These are phyloP conservation scores for Heteromurus nitidus DNA, from an alignment of 2,888 invertebrate species.

Conservation along the genomic window DNA sequence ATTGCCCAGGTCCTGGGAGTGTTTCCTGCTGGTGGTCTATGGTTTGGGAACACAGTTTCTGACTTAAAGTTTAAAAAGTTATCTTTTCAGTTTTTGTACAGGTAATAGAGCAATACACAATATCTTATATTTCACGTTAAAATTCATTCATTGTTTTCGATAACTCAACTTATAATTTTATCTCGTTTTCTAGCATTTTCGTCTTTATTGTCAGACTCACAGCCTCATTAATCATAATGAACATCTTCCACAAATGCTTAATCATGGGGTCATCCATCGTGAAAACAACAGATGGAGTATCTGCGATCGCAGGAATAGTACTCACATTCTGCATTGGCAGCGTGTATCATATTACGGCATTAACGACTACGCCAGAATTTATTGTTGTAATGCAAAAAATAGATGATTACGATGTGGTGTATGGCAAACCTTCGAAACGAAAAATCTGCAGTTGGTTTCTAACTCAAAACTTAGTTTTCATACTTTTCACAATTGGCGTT, in stretches of 20 bases:
- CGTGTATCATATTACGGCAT: conserved; percentile 9
- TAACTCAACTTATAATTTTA: neutral
- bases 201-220: neutral
- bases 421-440: neutral
- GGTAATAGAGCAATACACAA: conserved; percentile 10
- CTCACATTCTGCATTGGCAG: conserved; percentile 22
- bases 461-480: conserved; percentile 1
- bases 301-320: neutral
- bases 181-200: neutral
- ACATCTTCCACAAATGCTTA: neutral
- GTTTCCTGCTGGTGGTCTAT: conserved; percentile 28
- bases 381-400: conserved; percentile 10
- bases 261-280: neutral
- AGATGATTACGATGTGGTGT: conserved; percentile 30
- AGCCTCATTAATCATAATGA: neutral
- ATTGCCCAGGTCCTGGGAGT: conserved; percentile 31
- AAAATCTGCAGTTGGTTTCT: neutral
- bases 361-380: conserved; percentile 1
- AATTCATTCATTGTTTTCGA: neutral
- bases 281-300: neutral
- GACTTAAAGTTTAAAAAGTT: conserved; percentile 5
- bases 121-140: neutral
- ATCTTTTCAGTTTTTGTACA: conserved; percentile 21
- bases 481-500: neutral
- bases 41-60: neutral